These are phyloP conservation scores for Zelostemma sp. DNA, from an alignment of 1,140 invertebrate species.

Conservation along the genomic window DNA sequence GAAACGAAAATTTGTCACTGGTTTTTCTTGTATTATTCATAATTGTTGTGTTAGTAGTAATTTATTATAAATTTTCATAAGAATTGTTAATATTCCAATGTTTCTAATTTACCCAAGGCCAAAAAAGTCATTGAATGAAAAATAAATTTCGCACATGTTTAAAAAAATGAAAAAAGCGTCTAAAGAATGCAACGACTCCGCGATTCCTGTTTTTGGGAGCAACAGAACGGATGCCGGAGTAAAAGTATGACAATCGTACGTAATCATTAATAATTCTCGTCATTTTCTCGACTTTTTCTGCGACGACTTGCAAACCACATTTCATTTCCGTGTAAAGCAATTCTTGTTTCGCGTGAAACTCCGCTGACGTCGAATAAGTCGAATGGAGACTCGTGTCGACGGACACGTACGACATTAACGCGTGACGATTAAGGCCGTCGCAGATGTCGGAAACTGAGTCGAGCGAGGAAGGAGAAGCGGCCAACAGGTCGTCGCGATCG, in stretches of 20 bases:
- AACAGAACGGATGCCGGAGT: not conserved
- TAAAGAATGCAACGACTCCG: too few species aligned
- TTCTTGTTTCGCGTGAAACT: conserved; percentile 37
- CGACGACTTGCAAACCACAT: conserved; percentile 14
- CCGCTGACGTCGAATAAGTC: conserved; percentile 22
- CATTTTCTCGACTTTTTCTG: not conserved
- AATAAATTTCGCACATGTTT: too few species aligned
- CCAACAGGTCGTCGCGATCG: conserved; percentile 18
- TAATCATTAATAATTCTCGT: not conserved
- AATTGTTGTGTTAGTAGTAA: too few species aligned
- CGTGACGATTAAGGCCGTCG: conserved; percentile 51
- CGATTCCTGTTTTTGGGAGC: too few species aligned
- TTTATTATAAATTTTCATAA: too few species aligned
- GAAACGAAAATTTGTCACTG: too few species aligned
- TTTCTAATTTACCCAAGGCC: too few species aligned
- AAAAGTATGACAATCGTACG: not conserved
- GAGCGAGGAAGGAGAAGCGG: conserved; percentile 24
- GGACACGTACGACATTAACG: conserved; percentile 45
- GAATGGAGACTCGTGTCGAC: conserved; percentile 44
- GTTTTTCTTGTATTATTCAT: too few species aligned
- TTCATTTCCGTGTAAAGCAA: conserved; percentile 31
- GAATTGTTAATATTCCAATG: too few species aligned
- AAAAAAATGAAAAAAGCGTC: too few species aligned
- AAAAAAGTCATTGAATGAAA: too few species aligned
- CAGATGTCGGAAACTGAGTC: conserved; percentile 34